Percentiles rank a stretch among this genome's conserved stretches.
Evolutionary conservation across 1,140 invertebrate species (phyloP).

Genomic region (Anoplophora glabripennis): DNA sequence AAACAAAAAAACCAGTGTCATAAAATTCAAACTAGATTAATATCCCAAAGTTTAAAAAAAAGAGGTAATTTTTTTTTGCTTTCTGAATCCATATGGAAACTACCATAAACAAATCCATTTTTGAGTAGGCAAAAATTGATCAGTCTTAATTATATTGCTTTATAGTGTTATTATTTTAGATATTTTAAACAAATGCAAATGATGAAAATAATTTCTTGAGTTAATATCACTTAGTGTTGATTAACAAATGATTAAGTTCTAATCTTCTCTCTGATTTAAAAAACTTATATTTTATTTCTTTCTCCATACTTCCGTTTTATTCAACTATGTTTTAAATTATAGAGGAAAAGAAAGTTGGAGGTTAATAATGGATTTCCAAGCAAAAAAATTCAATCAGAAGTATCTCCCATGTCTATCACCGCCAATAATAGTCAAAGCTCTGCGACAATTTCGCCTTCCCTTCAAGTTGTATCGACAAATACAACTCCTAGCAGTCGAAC

Average conservation of each 20-base stretch:
- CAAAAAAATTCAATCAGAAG: conserved; percentile 47
- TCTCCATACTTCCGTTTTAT: background rate
- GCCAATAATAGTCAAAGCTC: background rate
- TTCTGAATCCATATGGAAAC: too few relatives aligned
- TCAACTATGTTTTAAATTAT: conserved; percentile 22
- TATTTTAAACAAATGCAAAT: conserved; percentile 6
- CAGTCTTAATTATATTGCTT: too few relatives aligned
- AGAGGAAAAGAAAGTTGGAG: conserved; percentile 51
- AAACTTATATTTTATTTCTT: background rate
- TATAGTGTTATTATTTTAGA: background rate
- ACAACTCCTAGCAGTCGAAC: conserved; percentile 28
- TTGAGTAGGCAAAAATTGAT: too few relatives aligned
- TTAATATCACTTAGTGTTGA: conserved; percentile 35
- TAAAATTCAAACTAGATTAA: too few relatives aligned
- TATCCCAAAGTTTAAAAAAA: too few relatives aligned
- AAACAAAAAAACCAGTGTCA: too few relatives aligned
- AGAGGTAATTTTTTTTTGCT: too few relatives aligned
- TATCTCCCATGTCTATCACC: background rate
- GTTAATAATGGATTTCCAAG: conserved; percentile 49
- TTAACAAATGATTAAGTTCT: conserved; percentile 39
- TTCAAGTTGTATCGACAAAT: background rate
- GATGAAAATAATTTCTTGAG: conserved; percentile 28
- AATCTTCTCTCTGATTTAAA: conserved; percentile 47
- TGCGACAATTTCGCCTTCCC: background rate
- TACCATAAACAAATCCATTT: too few relatives aligned